Base-by-base conservation (phyloP, 2,888 invertebrate species). In the Agonopterix heracliana region DNA sequence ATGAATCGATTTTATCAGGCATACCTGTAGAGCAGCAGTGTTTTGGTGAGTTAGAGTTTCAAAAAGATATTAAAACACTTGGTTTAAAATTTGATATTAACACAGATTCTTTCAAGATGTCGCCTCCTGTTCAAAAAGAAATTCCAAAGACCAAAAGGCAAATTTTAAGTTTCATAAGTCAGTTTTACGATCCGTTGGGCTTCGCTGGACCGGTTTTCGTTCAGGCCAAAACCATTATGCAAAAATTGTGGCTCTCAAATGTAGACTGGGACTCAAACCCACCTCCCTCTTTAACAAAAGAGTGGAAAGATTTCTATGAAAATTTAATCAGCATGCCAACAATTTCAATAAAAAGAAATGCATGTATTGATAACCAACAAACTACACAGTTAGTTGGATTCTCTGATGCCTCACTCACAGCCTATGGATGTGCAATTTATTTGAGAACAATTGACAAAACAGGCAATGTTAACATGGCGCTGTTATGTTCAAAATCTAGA, bases 121-220 rank as follows among this genome's bases (percentile, higher is more conserved):
- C 38, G 9, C 10, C 17, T 8, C 53, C 51, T 9, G 13, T 9
- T 9, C n/a, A n/a, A n/a, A 3, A 43, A 26, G 34, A 47, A 9
- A 4, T 3, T 34, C 3, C 11, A 17, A 9, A 36, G 9, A 50
- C 57, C 34, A 57, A 57, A 48, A 44, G 54, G 44, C 17, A 50
- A 42, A 41, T 54, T 14, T 41, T 57, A 9, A 53, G 52, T 34
- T 56, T 47, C 43, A 55, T 55, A 14, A 49, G 55, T 2, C 47
- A 52, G 41, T 53, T 54, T n/a, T 53, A 50, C 44, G 51, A 54
- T 17, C 54, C 50, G 4, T 44, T 57, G 1, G 54, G 56, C 8
- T 40, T 56, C 2, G 49, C 52, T 43, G 52, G 53, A 12, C 56
- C 53, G 3, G 41, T 53, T 4, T 36, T 55, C 35, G 51, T 53